phyloP scores from a whole-genome alignment of 2,888 invertebrate species.

The Thyatira batis region DNA sequence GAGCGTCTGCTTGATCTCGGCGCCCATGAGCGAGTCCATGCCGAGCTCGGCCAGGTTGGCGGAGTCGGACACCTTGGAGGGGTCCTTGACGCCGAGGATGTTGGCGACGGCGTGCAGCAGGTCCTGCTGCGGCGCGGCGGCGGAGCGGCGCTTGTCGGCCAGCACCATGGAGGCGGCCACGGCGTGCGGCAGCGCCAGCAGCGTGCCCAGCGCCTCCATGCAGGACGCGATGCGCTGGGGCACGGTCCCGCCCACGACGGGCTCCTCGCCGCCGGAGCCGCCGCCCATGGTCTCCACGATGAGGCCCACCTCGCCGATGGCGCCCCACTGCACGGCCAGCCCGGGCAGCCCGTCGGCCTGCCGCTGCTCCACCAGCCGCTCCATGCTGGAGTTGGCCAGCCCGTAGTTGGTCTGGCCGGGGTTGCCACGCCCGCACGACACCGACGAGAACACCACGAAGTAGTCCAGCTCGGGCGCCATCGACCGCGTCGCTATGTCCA shows the following conservation, averaged over 20 bases:
- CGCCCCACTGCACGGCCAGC: conserved; percentile 98
- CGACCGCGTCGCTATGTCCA: conserved; percentile 91
- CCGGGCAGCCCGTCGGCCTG: conserved; percentile 92
- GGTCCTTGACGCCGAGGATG: conserved; percentile 95
- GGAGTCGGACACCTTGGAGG: conserved; percentile 87
- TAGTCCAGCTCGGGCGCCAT: conserved; percentile 92
- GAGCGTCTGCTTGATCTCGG: conserved; percentile 98
- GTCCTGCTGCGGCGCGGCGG: conserved; percentile 77
- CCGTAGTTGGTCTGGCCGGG: conserved; percentile 98
- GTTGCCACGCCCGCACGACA: conserved; percentile 98
- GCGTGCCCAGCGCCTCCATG: conserved; percentile 91
- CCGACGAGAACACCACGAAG: conserved; percentile 98
- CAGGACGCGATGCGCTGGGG: conserved; percentile 98
- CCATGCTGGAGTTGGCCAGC: conserved; percentile 98
- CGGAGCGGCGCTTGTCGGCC: conserved; percentile 90
- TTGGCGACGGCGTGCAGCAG: conserved; percentile 92
- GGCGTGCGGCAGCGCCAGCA: conserved; percentile 94
- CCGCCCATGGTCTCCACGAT: conserved; percentile 94
- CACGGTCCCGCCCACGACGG: conserved; percentile 96
- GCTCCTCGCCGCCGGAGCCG: conserved; percentile 94
- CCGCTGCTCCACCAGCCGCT: conserved; percentile 94
- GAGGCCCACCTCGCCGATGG: conserved; percentile 98
- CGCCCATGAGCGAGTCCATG: conserved; percentile 99
- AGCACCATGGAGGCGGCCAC: conserved; percentile 92
- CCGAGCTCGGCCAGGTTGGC: conserved; percentile 96